Conservation (phyloP, 2,113 vertebrate species). For the Phoenicopterus ruber region DNA sequence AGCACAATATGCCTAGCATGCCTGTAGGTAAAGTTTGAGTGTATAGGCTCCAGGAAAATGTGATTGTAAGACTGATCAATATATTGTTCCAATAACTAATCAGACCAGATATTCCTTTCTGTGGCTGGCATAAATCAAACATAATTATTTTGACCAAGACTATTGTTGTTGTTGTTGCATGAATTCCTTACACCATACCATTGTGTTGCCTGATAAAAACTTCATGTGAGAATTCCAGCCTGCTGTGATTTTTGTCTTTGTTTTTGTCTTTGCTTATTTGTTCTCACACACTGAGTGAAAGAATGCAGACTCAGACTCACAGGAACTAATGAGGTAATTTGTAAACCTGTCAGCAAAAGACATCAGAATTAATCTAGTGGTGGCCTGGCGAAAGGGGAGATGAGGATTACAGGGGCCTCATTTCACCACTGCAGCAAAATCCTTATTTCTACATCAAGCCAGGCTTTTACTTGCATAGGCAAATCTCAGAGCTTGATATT, state of each 20-base stretch:
- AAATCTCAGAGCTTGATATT: neutral
- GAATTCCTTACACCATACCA: neutral
- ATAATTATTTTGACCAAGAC: neutral
- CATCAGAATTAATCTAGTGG: slow-evolving; percentile 32
- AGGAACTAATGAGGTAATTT: slow-evolving; percentile 60
- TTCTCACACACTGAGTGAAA: neutral
- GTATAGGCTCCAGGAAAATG: neutral
- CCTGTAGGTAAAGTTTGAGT: neutral
- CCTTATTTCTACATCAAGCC: neutral
- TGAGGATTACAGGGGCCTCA: neutral
- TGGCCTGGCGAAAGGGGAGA: neutral
- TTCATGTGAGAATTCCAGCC: neutral
- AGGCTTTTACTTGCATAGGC: neutral
- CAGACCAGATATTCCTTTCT: neutral
- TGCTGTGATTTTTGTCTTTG: slow-evolving; percentile 32
- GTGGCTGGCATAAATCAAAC: neutral
- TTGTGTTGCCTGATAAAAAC: neutral
- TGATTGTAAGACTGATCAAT: neutral
- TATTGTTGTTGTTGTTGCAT: neutral
- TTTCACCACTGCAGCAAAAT: neutral
- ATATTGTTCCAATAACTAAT: neutral
- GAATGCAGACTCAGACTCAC: slow-evolving; percentile 18
- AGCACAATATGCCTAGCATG: neutral
- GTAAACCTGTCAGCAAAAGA: slow-evolving; percentile 35
- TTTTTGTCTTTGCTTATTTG: slow-evolving; percentile 22